phyloP scores from a whole-genome alignment of 2,888 invertebrate genomes.

The Leucoma salicis region DNA sequence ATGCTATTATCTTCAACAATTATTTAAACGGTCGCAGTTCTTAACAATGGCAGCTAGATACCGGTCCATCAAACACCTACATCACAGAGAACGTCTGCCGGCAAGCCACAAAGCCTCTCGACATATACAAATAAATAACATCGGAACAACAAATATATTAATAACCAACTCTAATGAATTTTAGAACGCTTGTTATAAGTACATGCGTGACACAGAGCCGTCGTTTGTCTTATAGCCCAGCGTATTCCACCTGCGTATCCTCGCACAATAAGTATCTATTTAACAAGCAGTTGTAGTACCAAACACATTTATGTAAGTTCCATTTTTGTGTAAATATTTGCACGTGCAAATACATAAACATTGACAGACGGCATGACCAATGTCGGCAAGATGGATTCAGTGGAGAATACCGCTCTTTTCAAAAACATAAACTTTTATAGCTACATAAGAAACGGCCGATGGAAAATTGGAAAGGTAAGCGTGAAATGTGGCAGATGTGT shows the following conservation, averaged over 20 bases:
- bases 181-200: conserved; percentile 65
- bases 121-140: conserved; percentile 79
- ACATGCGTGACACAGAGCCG: conserved; percentile 59
- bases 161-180: conserved; percentile 77
- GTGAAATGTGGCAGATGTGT: conserved; percentile 75
- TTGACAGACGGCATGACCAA: conserved; percentile 68
- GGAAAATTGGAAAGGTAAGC: conserved; percentile 75
- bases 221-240: conserved; percentile 34
- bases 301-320: conserved; percentile 26
- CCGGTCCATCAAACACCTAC: conserved; percentile 49
- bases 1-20: conserved; percentile 66
- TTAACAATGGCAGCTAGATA: conserved; percentile 55
- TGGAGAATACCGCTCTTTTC: conserved; percentile 61
- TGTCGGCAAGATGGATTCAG: conserved; percentile 55
- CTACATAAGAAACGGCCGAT: conserved; percentile 59
- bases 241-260: conserved; percentile 52
- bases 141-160: conserved; percentile 81
- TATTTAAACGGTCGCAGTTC: conserved; percentile 72
- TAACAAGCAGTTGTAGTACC: conserved; percentile 28
- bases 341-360: conserved; percentile 44
- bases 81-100: conserved; percentile 56
- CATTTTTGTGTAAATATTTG: conserved; percentile 28
- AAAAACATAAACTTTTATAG: conserved; percentile 73
- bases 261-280: conserved; percentile 17
- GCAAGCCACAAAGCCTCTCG: conserved; percentile 65